Base-by-base conservation (phyloP, 2,113 vertebrate genomes). In the Periophthalmodon schlosseri region DNA sequence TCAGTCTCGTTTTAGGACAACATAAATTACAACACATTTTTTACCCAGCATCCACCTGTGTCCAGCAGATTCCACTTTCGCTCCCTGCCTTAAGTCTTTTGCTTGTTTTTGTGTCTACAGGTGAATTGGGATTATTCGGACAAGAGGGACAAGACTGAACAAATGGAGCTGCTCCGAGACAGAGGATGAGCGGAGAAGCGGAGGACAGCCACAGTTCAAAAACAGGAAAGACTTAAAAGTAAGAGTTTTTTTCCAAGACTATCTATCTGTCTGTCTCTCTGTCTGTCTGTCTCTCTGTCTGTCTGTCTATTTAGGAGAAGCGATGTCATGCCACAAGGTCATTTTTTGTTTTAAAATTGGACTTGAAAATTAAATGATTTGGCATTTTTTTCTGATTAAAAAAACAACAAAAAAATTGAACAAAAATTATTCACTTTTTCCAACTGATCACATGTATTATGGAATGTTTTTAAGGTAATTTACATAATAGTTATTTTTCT, bases 1-100 rank as follows among this genome's bases (percentile, higher is more conserved):
- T 90, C 84, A 87, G 80, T 89, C 58, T 79, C 76, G 78, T 80
- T 61, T 61, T 6, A 84, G 81, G 75, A 83, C 86, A 75, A 64
- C 70, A 69, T 68, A 85, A 88, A 76, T 16, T 16, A 52, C 28
- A 67, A 75, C 72, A 82, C 49, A 28, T 75, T 72, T 6, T 24
- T 69, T 67, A 77, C 61, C 79, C 47, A 72, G 61, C 34, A 64
- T 47, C 15, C 0, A 60, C 6, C 78, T 75, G 13, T 69, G 73
- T 70, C 68, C 61, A 63, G 75, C 68, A 63, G 74, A 75, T 87
- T 70, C 82, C 76, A 83, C 63, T 47, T 49, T 15, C 39, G 79
- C 36, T 73, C 70, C 70, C 39, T 64, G 23, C 36, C 46, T 69
- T 78, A 79, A 46, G 77, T 74, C 28, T 82, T 28, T 65, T 58